Percentiles rank a stretch among this genome's conserved stretches.
phyloP scores from a whole-genome alignment of 2,888 invertebrate genomes.

The Ectropis crepuscularia region DNA sequence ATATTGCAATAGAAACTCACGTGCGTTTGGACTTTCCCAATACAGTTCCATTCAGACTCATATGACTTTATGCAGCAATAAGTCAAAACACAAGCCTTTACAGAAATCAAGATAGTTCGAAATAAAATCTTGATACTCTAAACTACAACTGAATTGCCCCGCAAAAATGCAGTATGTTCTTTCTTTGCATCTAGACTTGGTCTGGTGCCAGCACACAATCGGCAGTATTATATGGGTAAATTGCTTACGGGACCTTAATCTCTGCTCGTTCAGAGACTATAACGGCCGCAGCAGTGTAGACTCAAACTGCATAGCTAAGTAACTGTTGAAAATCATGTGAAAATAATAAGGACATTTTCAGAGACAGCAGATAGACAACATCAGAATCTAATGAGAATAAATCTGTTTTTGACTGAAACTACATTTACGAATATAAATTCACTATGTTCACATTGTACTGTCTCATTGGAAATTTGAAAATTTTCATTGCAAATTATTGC shows the following conservation, averaged over 20 bases:
- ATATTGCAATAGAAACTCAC: too few species aligned
- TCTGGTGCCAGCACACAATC: constrained; percentile 42
- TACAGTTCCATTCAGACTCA: too few species aligned
- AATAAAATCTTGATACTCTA: constrained; percentile 29
- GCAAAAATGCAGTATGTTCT: constrained; percentile 41
- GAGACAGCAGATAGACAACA: too few species aligned
- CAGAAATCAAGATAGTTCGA: constrained; percentile 30
- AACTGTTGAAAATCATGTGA: constrained; percentile 5
- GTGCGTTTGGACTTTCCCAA: too few species aligned
- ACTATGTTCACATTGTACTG: too few species aligned
- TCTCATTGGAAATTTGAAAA: too few species aligned
- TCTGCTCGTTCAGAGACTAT: constrained; percentile 33
- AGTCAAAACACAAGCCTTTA: background rate
- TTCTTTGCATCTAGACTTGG: constrained; percentile 37
- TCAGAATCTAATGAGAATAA: too few species aligned
- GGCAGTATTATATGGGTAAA: constrained; percentile 36
- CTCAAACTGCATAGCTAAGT: constrained; percentile 8
- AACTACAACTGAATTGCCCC: constrained; percentile 31
- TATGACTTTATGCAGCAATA: too few species aligned
- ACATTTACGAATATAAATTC: too few species aligned
- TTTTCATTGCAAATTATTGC: too few species aligned
- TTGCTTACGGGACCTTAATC: constrained; percentile 41
- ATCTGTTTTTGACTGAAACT: too few species aligned
- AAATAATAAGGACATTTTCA: background rate
- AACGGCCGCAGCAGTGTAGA: constrained; percentile 6